Base-by-base conservation (phyloP, 2,888 invertebrate genomes). In the Mycogona germanica region DNA sequence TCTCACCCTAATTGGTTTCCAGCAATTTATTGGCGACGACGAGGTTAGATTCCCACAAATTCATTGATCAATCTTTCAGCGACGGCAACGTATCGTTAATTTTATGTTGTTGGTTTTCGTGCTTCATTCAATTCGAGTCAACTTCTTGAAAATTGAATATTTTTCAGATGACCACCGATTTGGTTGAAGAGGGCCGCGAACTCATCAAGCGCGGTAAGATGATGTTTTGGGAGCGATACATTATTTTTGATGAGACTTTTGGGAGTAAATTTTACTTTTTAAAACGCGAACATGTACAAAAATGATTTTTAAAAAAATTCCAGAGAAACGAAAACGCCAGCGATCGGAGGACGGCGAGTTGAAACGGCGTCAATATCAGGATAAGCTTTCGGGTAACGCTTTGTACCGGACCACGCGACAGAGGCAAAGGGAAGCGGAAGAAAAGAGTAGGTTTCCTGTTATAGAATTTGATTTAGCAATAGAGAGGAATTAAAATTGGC, bases 11-110 rank as follows among this genome's bases (percentile, higher is more conserved):
- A 76, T 98, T 60, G 98, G 95, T 32, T 92, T 95, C 70, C 95
- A 97, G 69, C 97, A 98, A 74, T 98, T 97, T 68, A 79, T 97
- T 41, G 91, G 87, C 0, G 91, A 95, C 61, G 93, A 95, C 67
- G 85, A 87, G n/a, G n/a, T n/a, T n/a, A n/a, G n/a, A n/a, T n/a
- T n/a, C n/a, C n/a, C n/a, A n/a, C n/a, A n/a, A n/a, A n/a, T n/a
- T n/a, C n/a, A n/a, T n/a, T n/a, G n/a, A n/a, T n/a, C n/a, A n/a
- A n/a, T n/a, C n/a, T n/a, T n/a, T n/a, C n/a, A n/a, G n/a, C n/a
- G n/a, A n/a, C n/a, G n/a, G n/a, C n/a, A n/a, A n/a, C n/a, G n/a
- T n/a, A n/a, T n/a, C n/a, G n/a, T n/a, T n/a, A n/a, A n/a, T n/a
- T n/a, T n/a, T n/a, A n/a, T n/a, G n/a, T n/a, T n/a, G n/a, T n/a